Evolutionary conservation across 2,113 vertebrate species (phyloP).

Genomic region (Myrmophylax atrothorax): DNA sequence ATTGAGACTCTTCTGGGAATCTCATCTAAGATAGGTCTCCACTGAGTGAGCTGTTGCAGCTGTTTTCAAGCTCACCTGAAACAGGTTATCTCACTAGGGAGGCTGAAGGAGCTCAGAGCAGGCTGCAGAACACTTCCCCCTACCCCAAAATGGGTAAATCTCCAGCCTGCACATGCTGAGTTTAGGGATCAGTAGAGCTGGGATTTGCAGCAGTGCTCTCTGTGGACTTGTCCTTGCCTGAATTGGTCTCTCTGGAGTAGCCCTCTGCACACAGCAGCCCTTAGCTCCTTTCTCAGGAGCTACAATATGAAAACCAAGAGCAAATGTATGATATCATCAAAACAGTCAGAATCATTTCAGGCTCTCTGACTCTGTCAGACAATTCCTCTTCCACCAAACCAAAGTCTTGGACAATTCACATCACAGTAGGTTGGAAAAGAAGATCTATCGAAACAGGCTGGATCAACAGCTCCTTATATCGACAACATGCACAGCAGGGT

Average conservation of each 20-base stretch:
- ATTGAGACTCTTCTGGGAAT: neutral
- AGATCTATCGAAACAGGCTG: neutral
- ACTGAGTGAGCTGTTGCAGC: neutral
- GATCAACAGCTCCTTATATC: neutral
- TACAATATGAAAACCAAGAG: neutral
- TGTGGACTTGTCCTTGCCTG: neutral
- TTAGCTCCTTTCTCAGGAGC: neutral
- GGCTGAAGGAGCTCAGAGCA: neutral
- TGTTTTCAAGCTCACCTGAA: neutral
- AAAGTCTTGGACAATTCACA: neutral
- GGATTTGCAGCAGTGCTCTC: neutral
- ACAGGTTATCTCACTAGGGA: neutral
- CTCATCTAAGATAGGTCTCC: neutral
- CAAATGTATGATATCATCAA: fast-evolving
- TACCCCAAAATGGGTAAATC: neutral
- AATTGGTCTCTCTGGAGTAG: neutral
- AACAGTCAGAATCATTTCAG: neutral
- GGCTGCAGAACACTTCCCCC: neutral
- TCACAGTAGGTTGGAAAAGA: neutral
- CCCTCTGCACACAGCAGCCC: neutral
- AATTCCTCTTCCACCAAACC: neutral
- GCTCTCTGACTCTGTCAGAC: neutral
- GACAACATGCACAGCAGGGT: neutral
- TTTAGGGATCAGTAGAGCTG: neutral
- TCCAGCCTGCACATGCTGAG: neutral